These are phyloP conservation scores for Endotricha flammealis DNA, from an alignment of 2,888 invertebrate genomes.

Conservation along the genomic window DNA sequence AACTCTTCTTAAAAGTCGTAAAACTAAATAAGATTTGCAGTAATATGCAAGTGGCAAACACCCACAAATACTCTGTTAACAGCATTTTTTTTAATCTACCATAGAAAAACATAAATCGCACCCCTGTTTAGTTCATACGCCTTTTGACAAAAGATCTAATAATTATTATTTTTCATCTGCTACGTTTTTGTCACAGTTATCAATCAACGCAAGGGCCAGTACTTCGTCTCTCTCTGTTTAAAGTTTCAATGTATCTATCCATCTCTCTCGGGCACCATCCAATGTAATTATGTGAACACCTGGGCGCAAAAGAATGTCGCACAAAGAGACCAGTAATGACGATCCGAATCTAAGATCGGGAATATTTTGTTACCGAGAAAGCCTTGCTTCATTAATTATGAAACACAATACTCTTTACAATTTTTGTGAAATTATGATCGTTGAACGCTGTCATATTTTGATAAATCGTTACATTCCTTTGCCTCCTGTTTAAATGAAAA, in stretches of 20 bases:
- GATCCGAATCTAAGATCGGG: conserved; percentile 74
- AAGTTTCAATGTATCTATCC: conserved; percentile 28
- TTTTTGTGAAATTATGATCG: conserved; percentile 69
- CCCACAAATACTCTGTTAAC: too few relatives aligned
- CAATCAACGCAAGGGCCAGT: conserved; percentile 72
- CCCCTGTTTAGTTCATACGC: conserved; percentile 66
- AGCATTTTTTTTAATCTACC: conserved; percentile 11
- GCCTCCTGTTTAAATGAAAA: conserved; percentile 47
- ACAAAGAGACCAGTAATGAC: conserved; percentile 76
- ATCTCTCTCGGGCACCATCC: conserved; percentile 51
- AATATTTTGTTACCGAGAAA: conserved; percentile 75
- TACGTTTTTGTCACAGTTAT: conserved; percentile 79
- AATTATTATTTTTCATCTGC: conserved; percentile 79
- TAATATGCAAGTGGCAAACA: too few relatives aligned
- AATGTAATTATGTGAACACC: conserved; percentile 77
- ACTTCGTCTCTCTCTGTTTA: conserved; percentile 38
- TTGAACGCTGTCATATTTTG: conserved; percentile 69
- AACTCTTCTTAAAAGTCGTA: too few relatives aligned
- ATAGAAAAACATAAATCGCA: conserved; percentile 28
- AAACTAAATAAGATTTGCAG: too few relatives aligned
- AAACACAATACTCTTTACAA: conserved; percentile 73
- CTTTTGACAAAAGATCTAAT: conserved; percentile 73
- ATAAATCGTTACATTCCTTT: conserved; percentile 52
- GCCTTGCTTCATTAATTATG: conserved; percentile 77
- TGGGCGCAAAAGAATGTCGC: conserved; percentile 77